Evolutionary conservation across 2,797 vertebrate species (phyloP).

Genomic region (Tympanoctomys barrerae): DNA sequence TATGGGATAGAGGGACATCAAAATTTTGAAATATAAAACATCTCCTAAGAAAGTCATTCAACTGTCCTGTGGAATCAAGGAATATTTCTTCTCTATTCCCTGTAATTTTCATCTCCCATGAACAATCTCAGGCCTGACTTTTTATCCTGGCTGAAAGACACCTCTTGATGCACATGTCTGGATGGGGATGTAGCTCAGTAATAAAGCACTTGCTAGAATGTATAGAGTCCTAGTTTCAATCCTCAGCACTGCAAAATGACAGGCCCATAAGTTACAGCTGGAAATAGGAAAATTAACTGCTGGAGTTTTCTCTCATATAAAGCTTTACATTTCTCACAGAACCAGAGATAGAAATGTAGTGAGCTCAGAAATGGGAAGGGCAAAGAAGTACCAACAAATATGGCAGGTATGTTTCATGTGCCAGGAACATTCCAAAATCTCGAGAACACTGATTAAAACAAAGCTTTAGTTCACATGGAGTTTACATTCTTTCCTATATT

Average conservation of each 20-base stretch:
- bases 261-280: constrained; percentile 15
- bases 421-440: constrained; percentile 49
- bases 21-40: constrained; percentile 45
- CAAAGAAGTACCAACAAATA: constrained; percentile 71
- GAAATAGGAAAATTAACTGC: constrained; percentile 26
- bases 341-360: constrained; percentile 43
- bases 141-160: constrained; percentile 49
- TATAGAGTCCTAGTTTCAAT: not conserved
- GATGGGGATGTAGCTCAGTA: not conserved
- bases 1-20: not conserved
- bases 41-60: constrained; percentile 54
- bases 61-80: not conserved
- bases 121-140: constrained; percentile 30
- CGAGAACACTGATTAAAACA: constrained; percentile 56
- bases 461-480: constrained; percentile 45
- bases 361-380: not conserved
- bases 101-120: constrained; percentile 34
- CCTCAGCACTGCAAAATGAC: not conserved
- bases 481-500: constrained; percentile 63
- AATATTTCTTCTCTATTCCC: constrained; percentile 22
- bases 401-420: constrained; percentile 27
- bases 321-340: constrained; percentile 62
- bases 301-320: constrained; percentile 8
- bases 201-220: not conserved
- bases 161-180: constrained; percentile 20